phyloP scores from a whole-genome alignment of 2,113 vertebrate species.

The Girardinichthys multiradiatus region DNA sequence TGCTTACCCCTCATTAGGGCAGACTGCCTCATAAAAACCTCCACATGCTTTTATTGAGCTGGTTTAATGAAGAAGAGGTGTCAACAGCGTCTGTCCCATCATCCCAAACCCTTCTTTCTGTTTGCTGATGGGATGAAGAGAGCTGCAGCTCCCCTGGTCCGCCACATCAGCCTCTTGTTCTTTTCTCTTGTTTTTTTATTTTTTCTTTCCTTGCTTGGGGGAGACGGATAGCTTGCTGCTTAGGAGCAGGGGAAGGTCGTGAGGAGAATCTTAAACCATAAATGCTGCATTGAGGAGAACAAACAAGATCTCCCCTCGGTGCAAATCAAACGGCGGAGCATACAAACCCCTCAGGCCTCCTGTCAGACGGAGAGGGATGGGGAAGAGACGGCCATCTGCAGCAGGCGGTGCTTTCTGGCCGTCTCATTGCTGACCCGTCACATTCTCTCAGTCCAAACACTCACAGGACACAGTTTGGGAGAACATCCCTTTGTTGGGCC shows the following conservation, averaged over 20 bases:
- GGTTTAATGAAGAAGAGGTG: constrained; percentile 17
- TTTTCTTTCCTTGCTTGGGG: constrained; percentile 52
- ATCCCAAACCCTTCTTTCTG: neutral
- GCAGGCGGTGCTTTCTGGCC: no score
- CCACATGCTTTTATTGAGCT: constrained; percentile 12
- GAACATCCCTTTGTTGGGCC: neutral
- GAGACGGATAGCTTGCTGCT: neutral
- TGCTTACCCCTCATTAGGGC: constrained; percentile 42
- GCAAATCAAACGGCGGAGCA: constrained; percentile 67
- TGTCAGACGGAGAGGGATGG: constrained; percentile 49
- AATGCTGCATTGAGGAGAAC: constrained; percentile 79
- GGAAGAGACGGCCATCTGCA: constrained; percentile 35
- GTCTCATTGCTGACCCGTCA: constrained; percentile 38
- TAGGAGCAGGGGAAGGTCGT: constrained; percentile 56
- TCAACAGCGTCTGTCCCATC: constrained; percentile 6
- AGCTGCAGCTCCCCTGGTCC: constrained; percentile 31
- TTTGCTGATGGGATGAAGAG: constrained; percentile 32
- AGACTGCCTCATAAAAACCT: constrained; percentile 21
- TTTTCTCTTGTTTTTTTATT: constrained; percentile 49
- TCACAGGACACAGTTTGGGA: neutral
- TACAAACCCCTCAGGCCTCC: constrained; percentile 55
- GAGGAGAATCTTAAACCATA: constrained; percentile 76
- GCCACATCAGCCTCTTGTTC: constrained; percentile 24
- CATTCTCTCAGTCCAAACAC: constrained; percentile 9
- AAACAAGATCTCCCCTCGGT: constrained; percentile 72